These are phyloP conservation scores for Clanis bilineata DNA, from an alignment of 2,888 invertebrate species.

Conservation along the genomic window DNA sequence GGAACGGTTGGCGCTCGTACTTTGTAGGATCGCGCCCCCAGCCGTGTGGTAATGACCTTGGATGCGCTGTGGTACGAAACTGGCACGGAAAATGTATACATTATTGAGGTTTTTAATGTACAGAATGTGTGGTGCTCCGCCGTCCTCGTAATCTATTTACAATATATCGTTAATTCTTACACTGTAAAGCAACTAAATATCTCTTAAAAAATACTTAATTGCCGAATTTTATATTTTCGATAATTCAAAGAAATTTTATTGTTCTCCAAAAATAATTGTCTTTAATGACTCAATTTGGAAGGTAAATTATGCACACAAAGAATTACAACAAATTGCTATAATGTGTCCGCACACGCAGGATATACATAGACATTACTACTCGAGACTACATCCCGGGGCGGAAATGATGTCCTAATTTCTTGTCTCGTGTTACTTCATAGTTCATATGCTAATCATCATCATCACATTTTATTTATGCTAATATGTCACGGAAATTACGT, in stretches of 20 bases:
- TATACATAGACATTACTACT: constrained; percentile 11
- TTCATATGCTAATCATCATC: neutral
- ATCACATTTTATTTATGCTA: too few species aligned
- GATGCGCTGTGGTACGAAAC: constrained; percentile 42
- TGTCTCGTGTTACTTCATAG: constrained; percentile 1
- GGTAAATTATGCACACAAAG: neutral
- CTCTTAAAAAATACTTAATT: too few species aligned
- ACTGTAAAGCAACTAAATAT: too few species aligned
- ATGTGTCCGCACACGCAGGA: constrained; percentile 3
- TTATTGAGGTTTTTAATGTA: neutral
- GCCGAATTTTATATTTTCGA: too few species aligned
- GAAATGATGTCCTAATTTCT: constrained; percentile 8
- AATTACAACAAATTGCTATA: constrained; percentile 10
- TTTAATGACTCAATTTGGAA: neutral
- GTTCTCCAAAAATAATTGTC: neutral
- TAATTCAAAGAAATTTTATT: too few species aligned
- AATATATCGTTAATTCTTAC: too few species aligned
- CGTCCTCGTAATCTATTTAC: too few species aligned
- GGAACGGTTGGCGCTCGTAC: constrained; percentile 38
- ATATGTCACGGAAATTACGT: too few species aligned
- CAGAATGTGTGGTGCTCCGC: too few species aligned
- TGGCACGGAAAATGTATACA: constrained; percentile 24
- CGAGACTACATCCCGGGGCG: constrained; percentile 9
- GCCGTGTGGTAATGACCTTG: constrained; percentile 60
- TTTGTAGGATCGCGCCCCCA: constrained; percentile 48